A percentile compares a stretch with the other conserved stretches of the same genome.
These are phyloP conservation scores for Mystacornis crossleyi DNA, from an alignment of 2,113 vertebrate species.

Conservation along the genomic window DNA sequence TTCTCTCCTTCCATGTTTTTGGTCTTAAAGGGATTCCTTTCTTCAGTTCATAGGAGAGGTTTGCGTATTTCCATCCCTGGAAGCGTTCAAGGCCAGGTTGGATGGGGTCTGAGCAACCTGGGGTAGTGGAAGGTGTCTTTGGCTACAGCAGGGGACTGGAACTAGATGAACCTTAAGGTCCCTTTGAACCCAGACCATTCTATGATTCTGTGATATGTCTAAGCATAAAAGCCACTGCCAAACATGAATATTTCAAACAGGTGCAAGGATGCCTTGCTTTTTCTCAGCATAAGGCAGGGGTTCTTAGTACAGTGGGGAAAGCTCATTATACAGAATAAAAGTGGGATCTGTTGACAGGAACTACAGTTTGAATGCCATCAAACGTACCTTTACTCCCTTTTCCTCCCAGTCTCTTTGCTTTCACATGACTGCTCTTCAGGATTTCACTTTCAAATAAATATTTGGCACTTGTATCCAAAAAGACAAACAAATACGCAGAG, in stretches of 20 bases:
- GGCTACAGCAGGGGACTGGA: rapidly evolving
- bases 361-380: not conserved
- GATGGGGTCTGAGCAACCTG: not conserved
- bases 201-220: not conserved
- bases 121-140: not conserved
- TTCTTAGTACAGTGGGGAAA: not conserved
- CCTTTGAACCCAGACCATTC: not conserved
- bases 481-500: slow-evolving; percentile 46
- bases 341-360: not conserved
- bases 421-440: not conserved
- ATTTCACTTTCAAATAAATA: slow-evolving; percentile 59
- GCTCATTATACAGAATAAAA: not conserved
- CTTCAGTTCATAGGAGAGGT: not conserved
- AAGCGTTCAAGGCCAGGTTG: rapidly evolving
- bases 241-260: not conserved
- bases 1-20: not conserved
- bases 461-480: not conserved
- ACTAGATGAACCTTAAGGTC: not conserved
- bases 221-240: not conserved
- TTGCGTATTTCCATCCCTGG: not conserved
- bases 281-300: not conserved
- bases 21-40: not conserved
- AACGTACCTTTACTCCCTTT: not conserved
- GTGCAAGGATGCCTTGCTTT: not conserved
- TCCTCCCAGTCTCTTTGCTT: not conserved